Base-by-base conservation (phyloP, 2,888 invertebrate species). In the Tachina fera region DNA sequence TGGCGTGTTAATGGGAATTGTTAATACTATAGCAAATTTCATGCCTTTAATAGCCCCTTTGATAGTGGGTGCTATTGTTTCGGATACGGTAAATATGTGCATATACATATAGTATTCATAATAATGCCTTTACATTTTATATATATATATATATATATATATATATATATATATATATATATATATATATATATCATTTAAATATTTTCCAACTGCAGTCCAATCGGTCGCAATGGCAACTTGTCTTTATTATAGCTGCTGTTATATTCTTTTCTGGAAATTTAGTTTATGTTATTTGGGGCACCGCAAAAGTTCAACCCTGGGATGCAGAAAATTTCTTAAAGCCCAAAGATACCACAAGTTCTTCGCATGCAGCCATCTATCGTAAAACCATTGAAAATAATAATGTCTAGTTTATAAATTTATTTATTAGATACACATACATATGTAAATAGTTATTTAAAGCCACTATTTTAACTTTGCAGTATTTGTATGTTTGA, bases 181-280 rank as follows among this genome's bases (percentile, higher is more conserved):
- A n/a, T n/a, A n/a, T n/a, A n/a, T n/a, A n/a, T n/a, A n/a, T n/a
- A n/a, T n/a, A n/a, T n/a, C n/a, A n/a, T 6, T 71, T 5, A 19
- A 41, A 45, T 14, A 14, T 22, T 19, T 68, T 45, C 39, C 11
- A n/a, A 56, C 77, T 87, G 0, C 67, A 92, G 91, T 16, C 51
- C 0, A 93, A 95, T 87, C 93, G 94, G 1, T 87, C 91, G 0
- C 95, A 96, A 89, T 97, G 97, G 97, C 94, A 95, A 85, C 94
- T 94, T 78, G 95, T 96, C n/a, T 97, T 97, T 91, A 95, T 95
- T 89, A 93, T 91, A 43, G 88, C 97, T 0, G 95, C 96, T 0
- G 94, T 93, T 13, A 93, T 96, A 10, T 96, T 96, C 90, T 94
- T 96, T 84, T 90, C 95, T 51, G 95, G 96, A 9, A 96, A 96